These are phyloP conservation scores for Euzetes globulus DNA, from an alignment of 2,888 invertebrate species.

Conservation along the genomic window DNA sequence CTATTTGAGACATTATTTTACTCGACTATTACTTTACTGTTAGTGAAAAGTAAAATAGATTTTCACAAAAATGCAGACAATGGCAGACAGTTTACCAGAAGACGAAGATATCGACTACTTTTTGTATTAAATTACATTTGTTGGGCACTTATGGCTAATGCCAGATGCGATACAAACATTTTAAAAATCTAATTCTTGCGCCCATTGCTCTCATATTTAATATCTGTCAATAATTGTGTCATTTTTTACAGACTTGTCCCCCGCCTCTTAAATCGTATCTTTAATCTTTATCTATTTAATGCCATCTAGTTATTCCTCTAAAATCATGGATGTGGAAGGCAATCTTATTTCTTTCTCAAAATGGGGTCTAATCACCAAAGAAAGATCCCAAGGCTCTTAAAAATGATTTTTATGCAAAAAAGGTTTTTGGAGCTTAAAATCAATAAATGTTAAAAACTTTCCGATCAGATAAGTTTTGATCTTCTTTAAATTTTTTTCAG, in stretches of 20 bases:
- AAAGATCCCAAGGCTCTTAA: too few species aligned
- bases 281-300: too few species aligned
- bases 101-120: background rate
- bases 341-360: too few species aligned
- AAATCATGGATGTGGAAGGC: too few species aligned
- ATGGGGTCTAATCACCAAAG: too few species aligned
- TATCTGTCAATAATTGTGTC: background rate
- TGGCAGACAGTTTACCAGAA: background rate
- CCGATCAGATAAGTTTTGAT: too few species aligned
- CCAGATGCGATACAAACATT: background rate
- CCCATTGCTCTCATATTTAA: background rate
- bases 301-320: too few species aligned
- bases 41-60: conserved; percentile 22
- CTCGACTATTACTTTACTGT: background rate
- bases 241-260: background rate
- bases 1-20: background rate
- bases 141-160: conserved; percentile 12
- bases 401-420: too few species aligned
- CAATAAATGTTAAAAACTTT: too few species aligned
- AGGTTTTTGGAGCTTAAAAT: too few species aligned
- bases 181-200: background rate
- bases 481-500: too few species aligned
- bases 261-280: background rate
- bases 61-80: background rate
- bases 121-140: conserved; percentile 22